Evolutionary conservation across 2,888 invertebrate species (phyloP).

Genomic region (Lasioglossum marginatum): DNA sequence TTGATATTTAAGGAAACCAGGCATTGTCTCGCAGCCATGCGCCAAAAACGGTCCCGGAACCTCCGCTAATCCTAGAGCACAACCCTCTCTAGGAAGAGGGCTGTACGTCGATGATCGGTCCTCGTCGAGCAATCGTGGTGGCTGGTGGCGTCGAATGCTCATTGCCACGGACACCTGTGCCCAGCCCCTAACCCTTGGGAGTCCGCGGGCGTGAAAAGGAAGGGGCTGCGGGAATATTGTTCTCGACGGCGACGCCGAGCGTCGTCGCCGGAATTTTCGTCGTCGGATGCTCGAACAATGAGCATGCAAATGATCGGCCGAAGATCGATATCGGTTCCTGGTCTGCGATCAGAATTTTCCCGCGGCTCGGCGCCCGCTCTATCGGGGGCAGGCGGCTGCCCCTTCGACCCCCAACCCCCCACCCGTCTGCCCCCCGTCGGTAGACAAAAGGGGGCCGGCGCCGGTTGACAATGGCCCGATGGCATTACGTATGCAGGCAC

Average conservation of each 20-base stretch:
- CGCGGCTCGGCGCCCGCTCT: slow-evolving; percentile 70
- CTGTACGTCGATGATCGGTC: background rate
- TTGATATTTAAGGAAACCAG: background rate
- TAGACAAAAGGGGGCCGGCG: slow-evolving; percentile 79
- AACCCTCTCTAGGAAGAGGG: background rate
- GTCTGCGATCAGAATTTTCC: slow-evolving; percentile 83
- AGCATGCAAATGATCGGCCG: slow-evolving; percentile 85
- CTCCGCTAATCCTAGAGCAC: background rate
- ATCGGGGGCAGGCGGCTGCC: slow-evolving; percentile 73
- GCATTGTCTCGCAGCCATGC: background rate
- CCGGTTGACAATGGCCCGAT: slow-evolving; percentile 81
- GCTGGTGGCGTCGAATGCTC: slow-evolving; percentile 25
- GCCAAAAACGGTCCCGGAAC: background rate
- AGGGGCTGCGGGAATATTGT: slow-evolving; percentile 69
- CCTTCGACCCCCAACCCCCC: slow-evolving; percentile 51
- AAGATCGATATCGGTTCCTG: slow-evolving; percentile 82
- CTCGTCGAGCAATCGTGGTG: slow-evolving; percentile 2
- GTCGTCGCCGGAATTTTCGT: slow-evolving; percentile 79
- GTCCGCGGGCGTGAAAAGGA: slow-evolving; percentile 35
- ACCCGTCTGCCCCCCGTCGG: slow-evolving; percentile 52
- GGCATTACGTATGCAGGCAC: slow-evolving; percentile 84
- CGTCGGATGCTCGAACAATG: slow-evolving; percentile 82
- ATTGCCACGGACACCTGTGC: slow-evolving; percentile 64
- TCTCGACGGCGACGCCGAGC: slow-evolving; percentile 61
- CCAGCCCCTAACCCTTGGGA: slow-evolving; percentile 24